These are phyloP conservation scores for Cephus sareptanus DNA, from an alignment of 2,888 invertebrate species.

Conservation along the genomic window DNA sequence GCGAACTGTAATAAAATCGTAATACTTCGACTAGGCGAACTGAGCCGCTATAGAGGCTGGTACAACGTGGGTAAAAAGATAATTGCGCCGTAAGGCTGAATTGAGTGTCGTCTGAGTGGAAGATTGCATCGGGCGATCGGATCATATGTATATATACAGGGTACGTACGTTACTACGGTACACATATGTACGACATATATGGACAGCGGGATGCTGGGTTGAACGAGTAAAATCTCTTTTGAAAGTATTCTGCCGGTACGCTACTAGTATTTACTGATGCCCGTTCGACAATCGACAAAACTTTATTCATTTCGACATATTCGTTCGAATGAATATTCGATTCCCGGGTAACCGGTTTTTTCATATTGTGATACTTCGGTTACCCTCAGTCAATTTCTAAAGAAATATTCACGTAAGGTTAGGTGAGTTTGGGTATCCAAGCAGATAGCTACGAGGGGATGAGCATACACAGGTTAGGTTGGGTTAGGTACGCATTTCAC, in stretches of 20 bases:
- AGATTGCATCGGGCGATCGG: slow-evolving; percentile 46
- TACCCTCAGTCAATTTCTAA: background rate
- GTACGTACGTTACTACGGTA: background rate
- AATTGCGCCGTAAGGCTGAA: slow-evolving; percentile 50
- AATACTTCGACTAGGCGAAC: background rate
- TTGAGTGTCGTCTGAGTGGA: slow-evolving; percentile 60
- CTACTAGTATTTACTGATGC: background rate
- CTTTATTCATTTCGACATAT: background rate
- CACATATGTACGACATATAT: background rate
- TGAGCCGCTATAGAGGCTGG: background rate
- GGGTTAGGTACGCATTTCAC: background rate
- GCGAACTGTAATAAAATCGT: background rate
- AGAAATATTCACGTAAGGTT: background rate
- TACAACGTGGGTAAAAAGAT: slow-evolving; percentile 42
- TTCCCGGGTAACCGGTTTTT: background rate
- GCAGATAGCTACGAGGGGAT: background rate
- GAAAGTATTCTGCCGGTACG: background rate
- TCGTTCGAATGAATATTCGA: background rate
- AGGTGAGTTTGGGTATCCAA: background rate
- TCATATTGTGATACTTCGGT: background rate
- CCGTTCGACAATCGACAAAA: background rate
- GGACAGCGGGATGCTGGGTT: background rate
- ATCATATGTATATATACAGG: background rate
- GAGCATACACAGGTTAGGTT: background rate
- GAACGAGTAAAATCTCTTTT: background rate